These are phyloP conservation scores for Hoplodrina ambigua DNA, from an alignment of 2,888 invertebrate species.

Conservation along the genomic window DNA sequence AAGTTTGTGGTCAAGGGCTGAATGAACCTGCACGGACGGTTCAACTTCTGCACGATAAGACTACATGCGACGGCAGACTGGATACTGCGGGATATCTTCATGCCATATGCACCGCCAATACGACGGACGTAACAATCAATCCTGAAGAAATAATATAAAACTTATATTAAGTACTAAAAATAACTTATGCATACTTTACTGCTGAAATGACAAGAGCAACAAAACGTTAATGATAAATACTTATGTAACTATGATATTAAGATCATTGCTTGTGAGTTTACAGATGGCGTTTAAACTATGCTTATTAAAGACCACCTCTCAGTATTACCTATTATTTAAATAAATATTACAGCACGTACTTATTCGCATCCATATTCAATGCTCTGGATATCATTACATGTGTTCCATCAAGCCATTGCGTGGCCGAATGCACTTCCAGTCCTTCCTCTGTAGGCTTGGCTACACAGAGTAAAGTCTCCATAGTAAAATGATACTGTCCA, in stretches of 20 bases:
- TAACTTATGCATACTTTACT: background rate
- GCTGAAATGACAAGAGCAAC: background rate
- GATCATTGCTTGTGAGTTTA: conserved; percentile 6
- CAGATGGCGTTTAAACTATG: background rate
- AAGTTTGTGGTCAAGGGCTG: conserved; percentile 92
- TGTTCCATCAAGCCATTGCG: conserved; percentile 90
- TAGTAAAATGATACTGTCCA: conserved; percentile 93
- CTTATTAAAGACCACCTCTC: too few relatives aligned
- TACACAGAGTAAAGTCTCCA: conserved; percentile 92
- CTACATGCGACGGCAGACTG: conserved; percentile 91
- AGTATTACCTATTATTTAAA: background rate
- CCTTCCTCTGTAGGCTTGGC: conserved; percentile 92
- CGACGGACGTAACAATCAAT: conserved; percentile 90
- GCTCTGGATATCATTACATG: conserved; percentile 88
- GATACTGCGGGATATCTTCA: conserved; percentile 91
- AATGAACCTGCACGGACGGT: conserved; percentile 92
- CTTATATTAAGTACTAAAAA: background rate
- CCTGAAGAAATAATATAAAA: conserved; percentile 75
- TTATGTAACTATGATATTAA: background rate
- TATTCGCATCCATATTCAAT: conserved; percentile 87
- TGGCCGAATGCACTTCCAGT: conserved; percentile 90
- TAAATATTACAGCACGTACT: conserved; percentile 10
- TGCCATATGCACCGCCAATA: conserved; percentile 91
- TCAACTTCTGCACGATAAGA: conserved; percentile 90
- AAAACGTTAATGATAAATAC: background rate